Percentiles rank a stretch among this genome's conserved stretches.
phyloP scores from a whole-genome alignment of 2,113 vertebrate species.

The Leucoraja erinaceus region DNA sequence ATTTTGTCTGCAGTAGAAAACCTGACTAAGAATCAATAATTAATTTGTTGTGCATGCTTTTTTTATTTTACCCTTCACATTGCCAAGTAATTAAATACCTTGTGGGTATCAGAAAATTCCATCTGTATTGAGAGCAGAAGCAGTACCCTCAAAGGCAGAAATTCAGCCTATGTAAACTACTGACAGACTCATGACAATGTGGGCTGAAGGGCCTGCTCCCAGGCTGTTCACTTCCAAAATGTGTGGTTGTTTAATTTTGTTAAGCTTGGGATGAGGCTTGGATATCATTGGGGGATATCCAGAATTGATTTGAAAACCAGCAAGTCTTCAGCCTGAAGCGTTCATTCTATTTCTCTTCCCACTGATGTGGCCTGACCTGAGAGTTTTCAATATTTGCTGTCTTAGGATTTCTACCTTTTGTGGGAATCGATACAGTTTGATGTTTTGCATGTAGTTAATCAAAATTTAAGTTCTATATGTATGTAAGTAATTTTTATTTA shows the following conservation, averaged over 20 bases:
- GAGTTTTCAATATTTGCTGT: too few relatives aligned
- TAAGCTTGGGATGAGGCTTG: background rate
- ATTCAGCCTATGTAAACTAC: background rate
- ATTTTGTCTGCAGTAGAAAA: background rate
- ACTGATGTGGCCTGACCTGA: too few relatives aligned
- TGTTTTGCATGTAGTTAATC: background rate
- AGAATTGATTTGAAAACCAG: background rate
- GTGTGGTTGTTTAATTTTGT: background rate
- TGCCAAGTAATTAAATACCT: too few relatives aligned
- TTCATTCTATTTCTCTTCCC: too few relatives aligned
- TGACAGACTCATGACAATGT: background rate
- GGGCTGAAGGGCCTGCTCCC: too few relatives aligned
- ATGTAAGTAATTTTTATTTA: too few relatives aligned
- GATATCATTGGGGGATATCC: background rate
- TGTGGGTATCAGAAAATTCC: background rate
- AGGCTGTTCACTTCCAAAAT: too few relatives aligned
- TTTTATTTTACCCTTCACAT: too few relatives aligned
- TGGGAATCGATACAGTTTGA: background rate
- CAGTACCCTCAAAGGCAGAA: background rate
- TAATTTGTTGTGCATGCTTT: too few relatives aligned
- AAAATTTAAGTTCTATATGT: background rate
- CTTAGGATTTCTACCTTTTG: too few relatives aligned
- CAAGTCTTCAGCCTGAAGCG: too few relatives aligned
- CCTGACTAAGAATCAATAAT: background rate
- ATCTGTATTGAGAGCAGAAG: background rate